These are phyloP conservation scores for Cylas formicarius DNA, from an alignment of 1,140 invertebrate species.

Conservation along the genomic window DNA sequence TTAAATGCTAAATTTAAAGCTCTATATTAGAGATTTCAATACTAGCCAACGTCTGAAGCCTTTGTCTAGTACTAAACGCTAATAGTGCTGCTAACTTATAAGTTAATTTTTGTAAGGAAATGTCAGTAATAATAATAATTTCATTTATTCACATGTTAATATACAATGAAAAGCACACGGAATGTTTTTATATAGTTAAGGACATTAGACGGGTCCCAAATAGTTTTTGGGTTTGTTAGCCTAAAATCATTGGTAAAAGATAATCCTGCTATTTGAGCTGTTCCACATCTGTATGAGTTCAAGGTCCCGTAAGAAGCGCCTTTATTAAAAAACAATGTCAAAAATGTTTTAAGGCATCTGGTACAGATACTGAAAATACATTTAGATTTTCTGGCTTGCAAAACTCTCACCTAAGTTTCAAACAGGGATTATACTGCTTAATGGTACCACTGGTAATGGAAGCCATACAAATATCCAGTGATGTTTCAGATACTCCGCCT, in stretches of 20 bases:
- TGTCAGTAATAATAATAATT: too few species aligned
- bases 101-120: conserved; percentile 4
- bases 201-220: conserved; percentile 8
- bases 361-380: background rate
- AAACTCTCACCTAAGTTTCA: conserved; percentile 11
- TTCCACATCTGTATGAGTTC: conserved; percentile 6
- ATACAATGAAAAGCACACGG: too few species aligned
- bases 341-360: conserved; percentile 3
- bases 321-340: conserved; percentile 9
- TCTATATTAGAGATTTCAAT: conserved; percentile 4
- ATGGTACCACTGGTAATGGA: background rate
- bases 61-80: too few species aligned
- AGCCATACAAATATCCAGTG: conserved; percentile 5
- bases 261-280: conserved; percentile 1
- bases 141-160: too few species aligned
- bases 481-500: conserved; percentile 1
- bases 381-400: conserved; percentile 1
- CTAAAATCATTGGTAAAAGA: background rate
- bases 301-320: conserved; percentile 8
- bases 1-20: background rate
- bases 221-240: conserved; percentile 4
- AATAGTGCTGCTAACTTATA: conserved; percentile 8
- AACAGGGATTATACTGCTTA: background rate
- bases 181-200: conserved; percentile 4
- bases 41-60: conserved; percentile 3